Evolutionary conservation across 2,797 vertebrate genomes (phyloP).

Genomic region (Karalla daura): DNA sequence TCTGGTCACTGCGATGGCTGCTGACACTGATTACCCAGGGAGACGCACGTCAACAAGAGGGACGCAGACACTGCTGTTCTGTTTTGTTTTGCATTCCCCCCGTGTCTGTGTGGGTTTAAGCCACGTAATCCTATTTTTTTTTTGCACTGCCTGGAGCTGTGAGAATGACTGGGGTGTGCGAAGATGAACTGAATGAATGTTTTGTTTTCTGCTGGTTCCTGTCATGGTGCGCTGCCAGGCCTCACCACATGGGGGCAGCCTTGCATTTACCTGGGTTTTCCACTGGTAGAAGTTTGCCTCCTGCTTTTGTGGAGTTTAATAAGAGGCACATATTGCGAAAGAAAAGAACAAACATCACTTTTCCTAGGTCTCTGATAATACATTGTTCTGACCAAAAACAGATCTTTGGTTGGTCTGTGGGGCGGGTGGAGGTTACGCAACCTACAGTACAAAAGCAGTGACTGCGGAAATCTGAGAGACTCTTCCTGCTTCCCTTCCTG

Average conservation of each 20-base stretch:
- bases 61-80: not conserved
- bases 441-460: not conserved
- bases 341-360: no score
- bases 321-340: no score
- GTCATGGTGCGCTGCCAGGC: constrained; percentile 19
- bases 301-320: no score
- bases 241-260: constrained; percentile 56
- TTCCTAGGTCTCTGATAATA: not conserved
- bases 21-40: no score
- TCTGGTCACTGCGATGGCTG: not conserved
- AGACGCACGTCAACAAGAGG: not conserved
- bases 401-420: not conserved
- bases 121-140: no score
- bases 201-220: not conserved
- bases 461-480: not conserved
- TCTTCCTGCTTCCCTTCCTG: constrained; percentile 1
- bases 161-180: no score
- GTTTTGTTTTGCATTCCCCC: no score
- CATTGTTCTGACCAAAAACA: not conserved
- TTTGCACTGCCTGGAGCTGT: no score
- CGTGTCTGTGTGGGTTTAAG: no score
- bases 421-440: not conserved
- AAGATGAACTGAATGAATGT: no score
- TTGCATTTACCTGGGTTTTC: constrained; percentile 13
- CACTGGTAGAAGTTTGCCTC: not conserved